Evolutionary conservation across 2,888 invertebrate genomes (phyloP).

Genomic region (Caenorhabditis parvicauda): DNA sequence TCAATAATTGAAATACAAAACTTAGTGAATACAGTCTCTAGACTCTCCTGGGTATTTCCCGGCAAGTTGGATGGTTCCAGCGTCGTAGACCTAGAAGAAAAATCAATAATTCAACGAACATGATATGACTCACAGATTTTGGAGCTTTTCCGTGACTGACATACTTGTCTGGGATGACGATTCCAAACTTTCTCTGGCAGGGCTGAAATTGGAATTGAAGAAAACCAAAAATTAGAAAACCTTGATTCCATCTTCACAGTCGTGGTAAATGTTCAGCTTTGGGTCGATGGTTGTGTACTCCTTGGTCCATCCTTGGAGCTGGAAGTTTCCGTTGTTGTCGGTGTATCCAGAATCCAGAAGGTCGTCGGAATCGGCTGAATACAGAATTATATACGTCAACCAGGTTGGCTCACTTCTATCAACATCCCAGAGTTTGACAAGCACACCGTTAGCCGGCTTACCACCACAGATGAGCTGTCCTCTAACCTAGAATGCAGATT

Average conservation of each 20-base stretch:
- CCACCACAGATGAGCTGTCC: constrained; percentile 37
- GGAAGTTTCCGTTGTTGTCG: constrained; percentile 35
- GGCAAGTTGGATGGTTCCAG: constrained; percentile 48
- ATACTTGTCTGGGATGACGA: constrained; percentile 51
- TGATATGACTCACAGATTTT: too few species aligned
- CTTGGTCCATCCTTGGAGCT: constrained; percentile 43
- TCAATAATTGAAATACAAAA: constrained; percentile 3
- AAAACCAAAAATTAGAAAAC: constrained; percentile 8
- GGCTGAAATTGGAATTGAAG: constrained; percentile 24
- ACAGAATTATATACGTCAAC: not conserved
- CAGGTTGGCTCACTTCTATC: constrained; percentile 27
- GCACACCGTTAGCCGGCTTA: constrained; percentile 30
- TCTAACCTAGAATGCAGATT: constrained; percentile 13
- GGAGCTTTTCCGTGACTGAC: constrained; percentile 38
- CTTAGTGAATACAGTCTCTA: constrained; percentile 49
- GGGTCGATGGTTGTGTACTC: constrained; percentile 61
- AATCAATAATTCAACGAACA: too few species aligned
- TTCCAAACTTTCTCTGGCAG: constrained; percentile 54
- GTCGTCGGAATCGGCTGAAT: constrained; percentile 40
- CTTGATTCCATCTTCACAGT: constrained; percentile 58
- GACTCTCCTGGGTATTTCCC: constrained; percentile 49
- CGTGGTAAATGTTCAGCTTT: constrained; percentile 60
- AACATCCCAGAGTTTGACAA: constrained; percentile 42
- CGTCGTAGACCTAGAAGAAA: constrained; percentile 51
- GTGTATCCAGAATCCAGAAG: constrained; percentile 34